Conservation (phyloP, 2,113 vertebrate genomes). For the Xiphophorus hellerii region DNA sequence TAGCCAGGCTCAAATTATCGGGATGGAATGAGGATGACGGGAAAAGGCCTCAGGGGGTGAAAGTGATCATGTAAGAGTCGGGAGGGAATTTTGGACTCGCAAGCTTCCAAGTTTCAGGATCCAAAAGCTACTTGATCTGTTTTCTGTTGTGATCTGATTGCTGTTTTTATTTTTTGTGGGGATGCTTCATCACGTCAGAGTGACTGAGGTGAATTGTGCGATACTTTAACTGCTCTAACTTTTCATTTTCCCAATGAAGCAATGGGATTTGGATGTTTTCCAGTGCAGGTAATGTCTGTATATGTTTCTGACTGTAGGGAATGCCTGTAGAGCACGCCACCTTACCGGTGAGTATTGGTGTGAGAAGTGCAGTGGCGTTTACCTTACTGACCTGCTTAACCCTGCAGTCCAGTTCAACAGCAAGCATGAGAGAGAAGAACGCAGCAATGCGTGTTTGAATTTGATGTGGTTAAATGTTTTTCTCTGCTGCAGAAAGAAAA, state of each 20-base stretch:
- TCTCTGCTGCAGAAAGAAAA: not conserved
- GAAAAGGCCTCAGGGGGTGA: slow-evolving; percentile 24
- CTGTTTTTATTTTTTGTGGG: not conserved
- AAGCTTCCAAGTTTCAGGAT: slow-evolving; percentile 10
- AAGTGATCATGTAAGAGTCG: slow-evolving; percentile 42
- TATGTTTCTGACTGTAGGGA: slow-evolving; percentile 75
- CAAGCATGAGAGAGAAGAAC: slow-evolving; percentile 40
- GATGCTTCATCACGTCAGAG: slow-evolving; percentile 7
- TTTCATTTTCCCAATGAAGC: slow-evolving; percentile 9
- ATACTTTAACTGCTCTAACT: slow-evolving; percentile 5
- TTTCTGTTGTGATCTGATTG: not conserved
- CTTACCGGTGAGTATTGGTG: slow-evolving; percentile 79
- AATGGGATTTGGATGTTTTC: not conserved
- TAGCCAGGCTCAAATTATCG: slow-evolving; percentile 38
- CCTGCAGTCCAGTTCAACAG: slow-evolving; percentile 20
- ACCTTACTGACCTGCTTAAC: slow-evolving; percentile 45
- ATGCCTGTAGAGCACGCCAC: slow-evolving; percentile 73
- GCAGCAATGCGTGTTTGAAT: slow-evolving; percentile 55
- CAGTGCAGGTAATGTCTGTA: slow-evolving; percentile 30
- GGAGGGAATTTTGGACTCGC: slow-evolving; percentile 4
- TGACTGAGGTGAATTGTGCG: slow-evolving; percentile 30
- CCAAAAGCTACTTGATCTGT: slow-evolving; percentile 28
- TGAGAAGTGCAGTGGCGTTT: slow-evolving; percentile 45
- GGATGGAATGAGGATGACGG: slow-evolving; percentile 24
- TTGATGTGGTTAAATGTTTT: not conserved